Evolutionary conservation across 2,797 vertebrate species (phyloP).

Genomic region (Falco rusticolus): DNA sequence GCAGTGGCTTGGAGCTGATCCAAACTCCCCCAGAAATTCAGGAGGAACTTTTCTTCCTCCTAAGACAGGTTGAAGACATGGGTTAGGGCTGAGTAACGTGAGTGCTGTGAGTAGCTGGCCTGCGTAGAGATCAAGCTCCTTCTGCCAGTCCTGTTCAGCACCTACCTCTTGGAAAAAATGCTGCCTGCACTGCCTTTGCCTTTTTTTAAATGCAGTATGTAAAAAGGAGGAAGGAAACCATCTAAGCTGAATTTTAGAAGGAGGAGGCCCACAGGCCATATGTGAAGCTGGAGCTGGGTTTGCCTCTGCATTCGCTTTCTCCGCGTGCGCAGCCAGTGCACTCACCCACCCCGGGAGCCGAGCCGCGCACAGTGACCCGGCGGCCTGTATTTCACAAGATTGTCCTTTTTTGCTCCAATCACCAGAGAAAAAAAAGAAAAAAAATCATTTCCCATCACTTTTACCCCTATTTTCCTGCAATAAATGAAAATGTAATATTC

Average conservation of each 20-base stretch:
- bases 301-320: accelerated
- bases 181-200: not conserved
- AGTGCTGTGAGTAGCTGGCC: not conserved
- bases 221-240: not conserved
- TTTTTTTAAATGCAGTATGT: not conserved
- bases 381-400: not conserved
- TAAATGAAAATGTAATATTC: not conserved
- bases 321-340: accelerated
- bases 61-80: accelerated
- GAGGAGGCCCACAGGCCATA: not conserved
- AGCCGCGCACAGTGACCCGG: not conserved
- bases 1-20: not conserved
- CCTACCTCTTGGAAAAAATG: not conserved
- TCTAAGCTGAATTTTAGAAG: not conserved
- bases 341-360: not conserved
- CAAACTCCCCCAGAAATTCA: not conserved
- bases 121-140: not conserved
- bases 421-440: not conserved
- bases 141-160: not conserved
- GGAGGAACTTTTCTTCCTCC: not conserved
- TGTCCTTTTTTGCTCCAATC: not conserved
- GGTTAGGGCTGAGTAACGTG: accelerated
- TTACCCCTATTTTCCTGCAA: not conserved
- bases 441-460: not conserved
- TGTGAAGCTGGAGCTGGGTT: not conserved